Base-by-base conservation (phyloP, 2,113 vertebrate genomes). In the Gobius niger region DNA sequence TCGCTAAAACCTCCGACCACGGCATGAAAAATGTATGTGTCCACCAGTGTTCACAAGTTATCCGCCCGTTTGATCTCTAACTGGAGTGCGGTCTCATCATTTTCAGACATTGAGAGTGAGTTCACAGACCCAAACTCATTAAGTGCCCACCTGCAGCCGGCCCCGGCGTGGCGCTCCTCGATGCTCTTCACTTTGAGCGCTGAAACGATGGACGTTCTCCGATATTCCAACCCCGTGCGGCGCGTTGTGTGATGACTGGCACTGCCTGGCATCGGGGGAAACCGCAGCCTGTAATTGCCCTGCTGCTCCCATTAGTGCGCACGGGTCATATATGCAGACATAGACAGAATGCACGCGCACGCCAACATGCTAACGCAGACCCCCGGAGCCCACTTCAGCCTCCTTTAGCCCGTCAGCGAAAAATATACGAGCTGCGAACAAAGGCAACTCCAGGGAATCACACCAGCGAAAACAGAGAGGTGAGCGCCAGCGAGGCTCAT, bases 231-330 rank as follows among this genome's bases (percentile, higher is more conserved):
- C 66, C 50, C 56, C 67, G 53, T 44, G 61, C 51, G n/a, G 76
- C 72, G 73, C 74, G 57, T 40, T 63, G 78, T 68, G 77, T 83
- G 85, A 80, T 77, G 73, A 73, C 42, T 73, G 74, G 65, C 77
- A 71, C 40, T 80, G 80, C 70, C 67, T 78, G 75, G 65, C 78
- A 86, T 70, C 83, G 65, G 76, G 78, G 77, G 78, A 4, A 79
- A 71, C 68, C 70, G 82, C 76, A 34, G 70, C 65, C 16, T 7
- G 50, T 89, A 83, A 89, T 81, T 81, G 78, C 57, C 47, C 67
- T 56, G 74, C 81, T 75, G 70, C 77, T 88, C 78, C 71, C 80
- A 76, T 88, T 81, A 85, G 76, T 59, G 75, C 68, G 77, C 68
- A 52, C 80, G 73, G 44, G 56, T 67, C 68, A 65, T 18, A 44